Conservation (phyloP, 2,797 vertebrate species). For the Chanos chanos region DNA sequence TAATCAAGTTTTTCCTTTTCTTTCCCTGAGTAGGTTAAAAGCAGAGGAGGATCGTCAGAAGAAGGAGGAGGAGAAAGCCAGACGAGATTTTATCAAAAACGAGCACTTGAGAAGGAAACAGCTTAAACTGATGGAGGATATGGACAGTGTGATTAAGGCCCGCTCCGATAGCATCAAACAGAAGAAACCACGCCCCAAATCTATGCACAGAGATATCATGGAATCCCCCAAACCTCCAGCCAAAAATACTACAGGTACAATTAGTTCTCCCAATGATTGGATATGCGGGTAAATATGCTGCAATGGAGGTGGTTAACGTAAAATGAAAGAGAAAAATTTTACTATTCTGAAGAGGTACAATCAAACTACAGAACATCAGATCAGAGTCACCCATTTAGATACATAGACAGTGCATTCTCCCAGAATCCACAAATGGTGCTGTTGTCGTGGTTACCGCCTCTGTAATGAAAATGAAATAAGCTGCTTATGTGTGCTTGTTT, state of each 20-base stretch:
- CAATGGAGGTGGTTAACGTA: too few species aligned
- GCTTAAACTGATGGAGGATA: constrained; percentile 92
- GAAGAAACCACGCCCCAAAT: constrained; percentile 92
- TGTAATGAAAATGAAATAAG: too few species aligned
- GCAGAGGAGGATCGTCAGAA: constrained; percentile 91
- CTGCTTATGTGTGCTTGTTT: neutral
- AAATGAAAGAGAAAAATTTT: too few species aligned
- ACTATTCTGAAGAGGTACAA: too few species aligned
- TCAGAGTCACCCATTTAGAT: too few species aligned
- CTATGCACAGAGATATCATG: constrained; percentile 89
- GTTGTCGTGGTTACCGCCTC: too few species aligned
- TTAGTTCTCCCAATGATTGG: constrained; percentile 44
- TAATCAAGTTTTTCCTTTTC: neutral
- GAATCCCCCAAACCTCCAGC: constrained; percentile 82
- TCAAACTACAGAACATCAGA: too few species aligned
- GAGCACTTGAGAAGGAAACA: constrained; percentile 93
- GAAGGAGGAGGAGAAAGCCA: constrained; percentile 87
- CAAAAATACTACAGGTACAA: constrained; percentile 82
- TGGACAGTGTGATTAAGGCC: constrained; percentile 88
- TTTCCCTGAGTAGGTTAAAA: constrained; percentile 74
- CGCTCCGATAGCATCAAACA: constrained; percentile 80
- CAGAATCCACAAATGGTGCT: too few species aligned
- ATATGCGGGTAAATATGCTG: neutral
- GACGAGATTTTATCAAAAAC: constrained; percentile 88
- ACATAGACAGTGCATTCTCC: too few species aligned